Evolutionary conservation across 2,888 invertebrate species (phyloP).

Genomic region (Magallana nippona): DNA sequence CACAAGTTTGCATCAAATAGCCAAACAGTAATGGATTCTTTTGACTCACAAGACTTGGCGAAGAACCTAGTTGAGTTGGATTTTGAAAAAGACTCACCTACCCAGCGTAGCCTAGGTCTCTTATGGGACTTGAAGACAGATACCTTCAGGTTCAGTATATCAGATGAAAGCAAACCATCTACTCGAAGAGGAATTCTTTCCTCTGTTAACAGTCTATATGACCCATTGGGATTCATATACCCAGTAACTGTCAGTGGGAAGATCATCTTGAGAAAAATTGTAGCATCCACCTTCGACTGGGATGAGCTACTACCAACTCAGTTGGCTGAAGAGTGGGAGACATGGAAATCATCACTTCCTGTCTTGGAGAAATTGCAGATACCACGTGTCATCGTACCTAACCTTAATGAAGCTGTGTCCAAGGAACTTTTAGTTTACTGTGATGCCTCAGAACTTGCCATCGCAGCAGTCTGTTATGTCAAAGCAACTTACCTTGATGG

Average conservation of each 20-base stretch:
- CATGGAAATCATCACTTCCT: constrained; percentile 49
- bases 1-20: constrained; percentile 54
- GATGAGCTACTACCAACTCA: constrained; percentile 57
- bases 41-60: constrained; percentile 47
- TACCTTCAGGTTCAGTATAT: constrained; percentile 36
- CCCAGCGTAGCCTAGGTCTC: constrained; percentile 46
- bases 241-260: constrained; percentile 58
- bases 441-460: constrained; percentile 57
- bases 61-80: constrained; percentile 42
- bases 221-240: constrained; percentile 58
- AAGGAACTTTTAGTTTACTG: constrained; percentile 54
- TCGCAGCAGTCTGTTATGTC: constrained; percentile 54
- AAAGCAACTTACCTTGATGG: constrained; percentile 36
- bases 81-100: not conserved
- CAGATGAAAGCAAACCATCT: constrained; percentile 33
- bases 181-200: constrained; percentile 49
- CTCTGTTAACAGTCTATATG: constrained; percentile 53
- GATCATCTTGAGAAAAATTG: constrained; percentile 54
- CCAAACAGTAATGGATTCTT: constrained; percentile 44
- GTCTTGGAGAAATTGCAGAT: constrained; percentile 44
- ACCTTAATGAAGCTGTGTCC: constrained; percentile 21
- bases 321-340: constrained; percentile 45
- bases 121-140: constrained; percentile 46
- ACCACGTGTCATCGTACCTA: constrained; percentile 43
- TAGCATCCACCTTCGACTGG: constrained; percentile 53